Percentiles rank a stretch among this genome's conserved stretches.
phyloP scores from a whole-genome alignment of 2,888 invertebrate species.

The Apotomis capreana region DNA sequence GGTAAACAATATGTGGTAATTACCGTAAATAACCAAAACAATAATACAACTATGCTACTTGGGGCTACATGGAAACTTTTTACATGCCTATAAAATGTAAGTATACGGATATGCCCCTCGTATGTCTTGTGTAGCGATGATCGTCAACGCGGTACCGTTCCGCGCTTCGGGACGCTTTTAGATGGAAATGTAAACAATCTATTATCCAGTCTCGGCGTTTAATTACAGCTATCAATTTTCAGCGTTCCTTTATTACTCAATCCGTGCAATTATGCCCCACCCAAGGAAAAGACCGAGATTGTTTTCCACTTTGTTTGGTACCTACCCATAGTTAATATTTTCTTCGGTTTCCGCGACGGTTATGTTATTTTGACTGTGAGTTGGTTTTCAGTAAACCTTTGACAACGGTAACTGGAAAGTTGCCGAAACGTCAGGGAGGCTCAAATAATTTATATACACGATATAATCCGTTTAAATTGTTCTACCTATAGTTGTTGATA shows the following conservation, averaged over 20 bases:
- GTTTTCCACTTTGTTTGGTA: not conserved
- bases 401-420: too few species aligned
- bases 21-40: too few species aligned
- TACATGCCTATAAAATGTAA: not conserved
- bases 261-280: constrained; percentile 10
- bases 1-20: too few species aligned
- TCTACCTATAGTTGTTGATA: too few species aligned
- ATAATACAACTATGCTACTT: too few species aligned
- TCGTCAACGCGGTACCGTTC: not conserved
- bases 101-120: not conserved
- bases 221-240: constrained; percentile 53
- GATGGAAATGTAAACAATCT: constrained; percentile 45
- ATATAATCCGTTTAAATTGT: too few species aligned
- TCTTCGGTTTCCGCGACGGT: too few species aligned
- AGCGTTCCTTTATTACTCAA: constrained; percentile 33
- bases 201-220: constrained; percentile 50
- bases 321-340: not conserved
- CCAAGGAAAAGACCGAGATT: not conserved
- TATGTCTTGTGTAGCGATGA: not conserved
- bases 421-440: too few species aligned
- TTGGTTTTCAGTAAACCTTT: too few species aligned
- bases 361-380: too few species aligned
- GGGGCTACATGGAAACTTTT: too few species aligned
- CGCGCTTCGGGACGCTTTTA: constrained; percentile 19
- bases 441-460: too few species aligned